Evolutionary conservation across 2,888 invertebrate species (phyloP), one percentile per base, ranked within the genome.

Genomic region (Thyatira batis): DNA sequence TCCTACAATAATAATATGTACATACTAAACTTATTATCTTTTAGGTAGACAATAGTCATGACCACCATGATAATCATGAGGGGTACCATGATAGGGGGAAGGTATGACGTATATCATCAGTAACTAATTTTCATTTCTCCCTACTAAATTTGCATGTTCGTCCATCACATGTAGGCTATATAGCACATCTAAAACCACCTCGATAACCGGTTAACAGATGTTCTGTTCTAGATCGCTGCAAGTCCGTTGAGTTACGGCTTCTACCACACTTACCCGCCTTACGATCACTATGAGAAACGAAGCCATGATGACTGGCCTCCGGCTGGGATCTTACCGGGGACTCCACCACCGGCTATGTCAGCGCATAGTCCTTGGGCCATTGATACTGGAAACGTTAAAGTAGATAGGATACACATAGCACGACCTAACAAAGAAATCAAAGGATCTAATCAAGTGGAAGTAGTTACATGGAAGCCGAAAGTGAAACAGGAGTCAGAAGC

Each of bases 241-340:
- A 95, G 93, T 85, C 95, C 95, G 80, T 75, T 96, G 58, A 95
- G 94, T 88, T 96, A 96, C 76, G 96, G 96, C 20, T 92, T 96
- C 50, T 96, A 96, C 78, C 94, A 95, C 58, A 80, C 93, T 3
- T 92, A 93, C 53, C 92, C 91, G 13, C 79, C 85, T 10, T 84
- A 89, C 61, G 90, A 90, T n/a, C 87, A 89, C 66, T 88, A 83
- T 52, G 92, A 92, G 59, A 90, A 86, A 63, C 71, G 92, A 59
- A 88, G 89, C 60, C 74, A 79, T 9, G 78, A 82, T 30, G 79
- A 83, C 58, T 88, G 86, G 87, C 77, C 78, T 0, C 64, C 78
- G 66, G 81, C 73, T 20, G 76, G 69, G 0, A 43, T 85, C 71
- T 86, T 90, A 85, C 77, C 92, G 64, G 70, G 80, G 0, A 80